Evolutionary conservation across 1,140 invertebrate genomes (phyloP).

Genomic region (Glomeris maerens): DNA sequence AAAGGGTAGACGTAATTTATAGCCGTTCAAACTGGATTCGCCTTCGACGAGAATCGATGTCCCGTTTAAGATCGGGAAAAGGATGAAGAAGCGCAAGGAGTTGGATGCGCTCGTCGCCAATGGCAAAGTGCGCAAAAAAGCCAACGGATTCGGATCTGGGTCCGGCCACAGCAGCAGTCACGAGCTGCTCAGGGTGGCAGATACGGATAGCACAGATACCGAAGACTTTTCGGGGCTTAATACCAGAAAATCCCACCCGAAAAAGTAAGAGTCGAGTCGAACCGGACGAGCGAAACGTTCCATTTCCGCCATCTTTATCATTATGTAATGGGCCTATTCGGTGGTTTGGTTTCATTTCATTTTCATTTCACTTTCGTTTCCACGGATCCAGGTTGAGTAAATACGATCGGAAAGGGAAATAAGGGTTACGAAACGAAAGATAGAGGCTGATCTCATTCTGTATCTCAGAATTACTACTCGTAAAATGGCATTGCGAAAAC

Average conservation of each 20-base stretch:
- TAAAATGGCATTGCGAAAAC: too few species aligned
- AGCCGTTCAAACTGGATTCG: constrained; percentile 4
- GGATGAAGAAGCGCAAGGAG: constrained; percentile 35
- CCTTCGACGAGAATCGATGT: constrained; percentile 21
- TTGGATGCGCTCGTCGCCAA: constrained; percentile 32
- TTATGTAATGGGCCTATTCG: too few species aligned
- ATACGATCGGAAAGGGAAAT: too few species aligned
- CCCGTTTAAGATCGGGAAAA: constrained; percentile 31
- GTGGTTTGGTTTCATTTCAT: too few species aligned
- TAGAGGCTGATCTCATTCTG: too few species aligned
- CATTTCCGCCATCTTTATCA: too few species aligned
- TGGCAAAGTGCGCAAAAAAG: constrained; percentile 25
- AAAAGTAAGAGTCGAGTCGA: constrained; percentile 17
- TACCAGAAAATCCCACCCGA: constrained; percentile 7
- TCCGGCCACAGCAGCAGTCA: constrained; percentile 17
- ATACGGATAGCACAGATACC: constrained; percentile 29
- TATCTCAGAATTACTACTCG: too few species aligned
- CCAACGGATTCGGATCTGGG: constrained; percentile 9
- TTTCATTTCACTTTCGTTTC: too few species aligned
- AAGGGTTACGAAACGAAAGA: too few species aligned
- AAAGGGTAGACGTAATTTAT: too few species aligned
- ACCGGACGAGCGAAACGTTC: too few species aligned
- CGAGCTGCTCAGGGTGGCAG: constrained; percentile 26
- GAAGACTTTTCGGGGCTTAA: constrained; percentile 28
- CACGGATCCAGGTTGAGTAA: too few species aligned